Evolutionary conservation across 2,888 invertebrate genomes (phyloP).

Genomic region (Watsonalla cultraria): DNA sequence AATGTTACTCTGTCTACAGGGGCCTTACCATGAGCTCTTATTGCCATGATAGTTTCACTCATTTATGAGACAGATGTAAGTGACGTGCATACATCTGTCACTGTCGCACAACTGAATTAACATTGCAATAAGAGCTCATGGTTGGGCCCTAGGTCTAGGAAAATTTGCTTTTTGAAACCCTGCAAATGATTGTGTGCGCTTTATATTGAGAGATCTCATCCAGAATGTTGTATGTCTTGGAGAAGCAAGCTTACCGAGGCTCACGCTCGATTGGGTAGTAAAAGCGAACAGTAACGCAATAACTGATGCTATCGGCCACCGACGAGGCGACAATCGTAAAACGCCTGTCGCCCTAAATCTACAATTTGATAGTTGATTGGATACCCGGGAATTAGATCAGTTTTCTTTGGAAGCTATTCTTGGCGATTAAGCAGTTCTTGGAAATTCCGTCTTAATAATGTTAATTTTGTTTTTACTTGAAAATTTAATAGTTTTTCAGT

Average conservation of each 20-base stretch:
- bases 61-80: no score
- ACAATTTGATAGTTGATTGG: constrained; percentile 6
- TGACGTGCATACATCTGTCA: no score
- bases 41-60: no score
- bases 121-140: no score
- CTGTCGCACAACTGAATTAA: no score
- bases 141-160: no score
- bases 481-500: no score
- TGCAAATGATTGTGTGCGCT: no score
- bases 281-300: constrained; percentile 30
- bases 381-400: constrained; percentile 5
- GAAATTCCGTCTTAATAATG: neutral
- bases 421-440: neutral
- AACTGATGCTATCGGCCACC: constrained; percentile 17
- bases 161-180: no score
- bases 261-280: constrained; percentile 21
- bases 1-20: no score
- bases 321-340: constrained; percentile 18
- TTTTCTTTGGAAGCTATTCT: constrained; percentile 1
- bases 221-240: neutral
- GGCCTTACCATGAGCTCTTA: no score
- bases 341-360: constrained; percentile 8
- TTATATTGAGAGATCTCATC: neutral
- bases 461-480: no score
- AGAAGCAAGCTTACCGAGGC: constrained; percentile 1